Conservation (phyloP, 1,140 invertebrate species). For the Mycetomoellerius zeteki region DNA sequence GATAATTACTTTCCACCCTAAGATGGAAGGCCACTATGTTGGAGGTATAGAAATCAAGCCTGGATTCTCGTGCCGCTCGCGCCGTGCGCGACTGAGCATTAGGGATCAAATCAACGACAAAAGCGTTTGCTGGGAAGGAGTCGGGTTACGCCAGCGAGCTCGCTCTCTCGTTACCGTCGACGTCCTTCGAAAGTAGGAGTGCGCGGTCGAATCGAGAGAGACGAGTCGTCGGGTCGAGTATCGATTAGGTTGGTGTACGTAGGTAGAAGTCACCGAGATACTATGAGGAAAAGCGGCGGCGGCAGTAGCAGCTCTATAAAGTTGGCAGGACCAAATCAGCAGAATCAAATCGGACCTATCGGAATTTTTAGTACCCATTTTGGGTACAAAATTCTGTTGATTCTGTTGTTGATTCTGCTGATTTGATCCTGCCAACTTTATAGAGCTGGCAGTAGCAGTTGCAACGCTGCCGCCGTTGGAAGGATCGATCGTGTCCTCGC, state of each 20-base stretch:
- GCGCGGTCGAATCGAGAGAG: conserved; percentile 68
- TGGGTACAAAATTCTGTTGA: too few relatives aligned
- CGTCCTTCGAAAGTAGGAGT: conserved; percentile 41
- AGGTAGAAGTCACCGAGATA: conserved; percentile 75
- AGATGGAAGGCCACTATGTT: background rate
- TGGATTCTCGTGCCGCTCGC: conserved; percentile 34
- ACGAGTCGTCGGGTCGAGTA: conserved; percentile 72
- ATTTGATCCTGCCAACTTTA: too few relatives aligned
- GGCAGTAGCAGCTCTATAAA: conserved; percentile 23
- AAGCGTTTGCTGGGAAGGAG: conserved; percentile 44
- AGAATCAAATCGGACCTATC: too few relatives aligned
- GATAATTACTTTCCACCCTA: conserved; percentile 39
- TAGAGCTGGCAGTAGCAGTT: conserved; percentile 26
- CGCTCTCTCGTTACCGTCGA: conserved; percentile 27
- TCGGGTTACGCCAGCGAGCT: conserved; percentile 9
- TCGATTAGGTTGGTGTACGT: conserved; percentile 76
- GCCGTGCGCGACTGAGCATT: conserved; percentile 45
- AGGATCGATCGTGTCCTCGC: conserved; percentile 69
- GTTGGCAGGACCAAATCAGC: too few relatives aligned
- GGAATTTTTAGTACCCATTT: too few relatives aligned
- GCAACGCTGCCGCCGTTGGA: conserved; percentile 46
- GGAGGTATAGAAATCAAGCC: conserved; percentile 56
- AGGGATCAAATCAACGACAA: conserved; percentile 56
- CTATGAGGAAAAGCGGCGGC: conserved; percentile 66
- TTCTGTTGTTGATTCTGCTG: too few relatives aligned